Conservation (phyloP, 1,140 invertebrate genomes). For the Tigriopus japonicus region DNA sequence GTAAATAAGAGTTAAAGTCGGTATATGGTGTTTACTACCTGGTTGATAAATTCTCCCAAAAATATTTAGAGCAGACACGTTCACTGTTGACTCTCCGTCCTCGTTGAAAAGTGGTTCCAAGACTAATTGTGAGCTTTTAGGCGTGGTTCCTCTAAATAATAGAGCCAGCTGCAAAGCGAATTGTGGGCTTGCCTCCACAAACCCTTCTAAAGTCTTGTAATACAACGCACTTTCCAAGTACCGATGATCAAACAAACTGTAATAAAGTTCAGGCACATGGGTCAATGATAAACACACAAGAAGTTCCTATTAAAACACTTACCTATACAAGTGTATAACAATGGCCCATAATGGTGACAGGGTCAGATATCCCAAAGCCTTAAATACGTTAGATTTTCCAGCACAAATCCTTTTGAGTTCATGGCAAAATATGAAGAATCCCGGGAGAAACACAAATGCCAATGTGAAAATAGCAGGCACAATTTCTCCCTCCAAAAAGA, state of each 20-base stretch:
- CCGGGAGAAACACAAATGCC: not conserved
- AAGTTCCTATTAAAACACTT: not conserved
- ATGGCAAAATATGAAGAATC: not conserved
- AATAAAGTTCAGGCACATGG: not conserved
- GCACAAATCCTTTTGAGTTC: not conserved
- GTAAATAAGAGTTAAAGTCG: too few species aligned
- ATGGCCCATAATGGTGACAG: constrained; percentile 1
- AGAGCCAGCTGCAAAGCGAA: constrained; percentile 5
- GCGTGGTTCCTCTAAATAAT: not conserved
- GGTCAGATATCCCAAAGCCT: constrained; percentile 1
- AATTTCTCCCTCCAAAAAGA: constrained; percentile 4
- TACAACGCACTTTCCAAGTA: constrained; percentile 1
- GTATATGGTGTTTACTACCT: too few species aligned
- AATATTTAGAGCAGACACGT: too few species aligned
- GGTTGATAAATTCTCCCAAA: too few species aligned
- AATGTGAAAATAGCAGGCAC: not conserved
- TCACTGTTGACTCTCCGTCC: too few species aligned
- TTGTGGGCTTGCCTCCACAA: constrained; percentile 10
- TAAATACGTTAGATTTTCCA: not conserved
- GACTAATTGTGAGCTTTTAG: not conserved
- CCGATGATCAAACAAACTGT: constrained; percentile 4
- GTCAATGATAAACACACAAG: too few species aligned
- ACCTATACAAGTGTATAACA: constrained; percentile 10
- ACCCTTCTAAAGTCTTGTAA: constrained; percentile 3
- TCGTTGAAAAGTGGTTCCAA: not conserved